Evolutionary conservation across 2,797 vertebrate species (phyloP).

Genomic region (Pseudomugil tenellus): DNA sequence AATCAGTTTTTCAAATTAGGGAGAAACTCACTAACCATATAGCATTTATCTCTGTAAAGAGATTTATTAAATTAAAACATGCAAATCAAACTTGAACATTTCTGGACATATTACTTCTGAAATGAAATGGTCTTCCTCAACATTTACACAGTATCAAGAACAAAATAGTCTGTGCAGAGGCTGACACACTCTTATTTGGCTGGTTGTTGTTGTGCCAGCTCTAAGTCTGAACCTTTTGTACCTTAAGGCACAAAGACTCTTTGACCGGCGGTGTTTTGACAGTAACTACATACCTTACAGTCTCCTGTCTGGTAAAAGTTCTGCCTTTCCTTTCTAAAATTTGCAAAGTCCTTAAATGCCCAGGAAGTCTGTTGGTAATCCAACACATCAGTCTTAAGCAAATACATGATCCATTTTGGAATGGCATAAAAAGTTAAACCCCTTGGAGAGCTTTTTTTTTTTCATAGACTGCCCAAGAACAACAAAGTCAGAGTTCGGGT

Average conservation of each 20-base stretch:
- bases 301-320: constrained; percentile 54
- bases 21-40: constrained; percentile 7
- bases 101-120: background rate
- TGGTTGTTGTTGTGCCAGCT: constrained; percentile 50
- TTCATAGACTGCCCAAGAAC: constrained; percentile 54
- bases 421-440: constrained; percentile 45
- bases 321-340: constrained; percentile 37
- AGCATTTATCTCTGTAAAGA: background rate
- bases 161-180: constrained; percentile 34
- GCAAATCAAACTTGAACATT: background rate
- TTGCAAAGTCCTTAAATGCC: constrained; percentile 36
- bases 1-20: constrained; percentile 24
- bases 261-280: constrained; percentile 75
- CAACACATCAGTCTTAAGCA: constrained; percentile 56
- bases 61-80: background rate
- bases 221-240: constrained; percentile 51
- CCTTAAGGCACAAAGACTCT: constrained; percentile 71
- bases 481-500: constrained; percentile 49
- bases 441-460: constrained; percentile 22
- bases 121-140: constrained; percentile 3
- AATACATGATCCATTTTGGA: constrained; percentile 61
- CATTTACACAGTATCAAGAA: constrained; percentile 34
- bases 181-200: constrained; percentile 51
- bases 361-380: constrained; percentile 58
- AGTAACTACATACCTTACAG: constrained; percentile 67